phyloP scores from a whole-genome alignment of 2,113 vertebrate species.

The Heliornis fulica region DNA sequence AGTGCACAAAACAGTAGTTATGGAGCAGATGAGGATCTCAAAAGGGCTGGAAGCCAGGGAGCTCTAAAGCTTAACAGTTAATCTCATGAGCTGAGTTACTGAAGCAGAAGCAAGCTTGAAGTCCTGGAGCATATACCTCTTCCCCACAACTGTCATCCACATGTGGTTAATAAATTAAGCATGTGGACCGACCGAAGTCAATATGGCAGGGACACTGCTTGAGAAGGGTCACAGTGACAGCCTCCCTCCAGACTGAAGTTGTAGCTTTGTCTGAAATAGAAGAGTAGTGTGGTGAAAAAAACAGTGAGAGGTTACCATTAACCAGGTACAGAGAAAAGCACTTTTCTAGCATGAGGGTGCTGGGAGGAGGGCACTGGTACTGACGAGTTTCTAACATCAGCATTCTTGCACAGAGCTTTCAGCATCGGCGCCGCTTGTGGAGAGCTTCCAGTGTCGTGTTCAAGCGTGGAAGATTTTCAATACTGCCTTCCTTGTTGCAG shows the following conservation, averaged over 20 bases:
- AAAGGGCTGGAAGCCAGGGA: neutral
- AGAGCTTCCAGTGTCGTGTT: constrained; percentile 29
- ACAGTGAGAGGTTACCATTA: neutral
- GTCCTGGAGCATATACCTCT: neutral
- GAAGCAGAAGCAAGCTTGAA: neutral
- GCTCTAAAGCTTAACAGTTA: neutral
- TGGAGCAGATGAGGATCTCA: neutral
- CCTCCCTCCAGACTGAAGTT: neutral
- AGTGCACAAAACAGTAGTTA: neutral
- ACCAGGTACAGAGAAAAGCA: rapidly evolving
- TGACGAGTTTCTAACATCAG: neutral
- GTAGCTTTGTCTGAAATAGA: constrained; percentile 19
- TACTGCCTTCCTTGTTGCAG: constrained; percentile 42
- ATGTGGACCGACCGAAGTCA: neutral
- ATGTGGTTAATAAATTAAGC: constrained; percentile 37
- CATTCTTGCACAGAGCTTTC: neutral
- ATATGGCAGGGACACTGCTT: neutral
- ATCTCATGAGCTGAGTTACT: neutral
- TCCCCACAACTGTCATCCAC: constrained; percentile 40
- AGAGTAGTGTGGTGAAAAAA: neutral
- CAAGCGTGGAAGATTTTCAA: constrained; percentile 29
- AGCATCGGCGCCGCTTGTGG: neutral
- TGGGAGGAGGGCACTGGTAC: neutral
- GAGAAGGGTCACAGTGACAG: neutral
- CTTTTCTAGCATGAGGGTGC: rapidly evolving